Evolutionary conservation across 1,140 invertebrate genomes (phyloP).

Genomic region (Achatina immaculata): DNA sequence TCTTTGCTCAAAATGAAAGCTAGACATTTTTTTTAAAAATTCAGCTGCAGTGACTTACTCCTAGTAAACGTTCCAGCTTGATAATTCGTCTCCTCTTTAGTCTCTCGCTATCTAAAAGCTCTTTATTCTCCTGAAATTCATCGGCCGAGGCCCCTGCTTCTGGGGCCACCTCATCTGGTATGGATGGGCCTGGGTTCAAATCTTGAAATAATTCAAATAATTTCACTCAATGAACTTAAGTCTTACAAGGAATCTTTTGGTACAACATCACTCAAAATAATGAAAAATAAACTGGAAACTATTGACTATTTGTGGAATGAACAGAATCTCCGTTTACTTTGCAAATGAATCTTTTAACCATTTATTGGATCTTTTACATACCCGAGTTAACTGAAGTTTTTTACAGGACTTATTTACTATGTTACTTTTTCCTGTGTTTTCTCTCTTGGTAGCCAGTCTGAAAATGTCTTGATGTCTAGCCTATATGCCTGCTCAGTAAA

Average conservation of each 20-base stretch:
- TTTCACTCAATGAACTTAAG: neutral
- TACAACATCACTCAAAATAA: neutral
- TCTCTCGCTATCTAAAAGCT: neutral
- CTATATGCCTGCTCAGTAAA: no score
- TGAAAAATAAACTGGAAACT: neutral
- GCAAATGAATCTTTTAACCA: no score
- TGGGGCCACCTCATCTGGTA: neutral
- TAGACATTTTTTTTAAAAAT: neutral
- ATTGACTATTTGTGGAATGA: neutral
- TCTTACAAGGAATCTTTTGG: neutral
- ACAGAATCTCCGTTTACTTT: no score
- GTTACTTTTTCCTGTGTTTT: no score
- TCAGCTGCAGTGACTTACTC: neutral
- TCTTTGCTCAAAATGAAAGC: no score
- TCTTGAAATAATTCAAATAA: neutral
- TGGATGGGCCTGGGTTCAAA: neutral
- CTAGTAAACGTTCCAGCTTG: constrained; percentile 24
- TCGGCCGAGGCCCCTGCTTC: neutral
- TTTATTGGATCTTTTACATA: no score
- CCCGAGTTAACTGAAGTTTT: no score
- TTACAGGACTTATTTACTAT: no score
- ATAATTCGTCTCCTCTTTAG: neutral
- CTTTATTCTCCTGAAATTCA: constrained; percentile 8
- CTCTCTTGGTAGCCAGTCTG: no score
- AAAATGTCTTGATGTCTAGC: no score